These are phyloP conservation scores for Archilochus colubris DNA, from an alignment of 2,113 vertebrate genomes.

Conservation along the genomic window DNA sequence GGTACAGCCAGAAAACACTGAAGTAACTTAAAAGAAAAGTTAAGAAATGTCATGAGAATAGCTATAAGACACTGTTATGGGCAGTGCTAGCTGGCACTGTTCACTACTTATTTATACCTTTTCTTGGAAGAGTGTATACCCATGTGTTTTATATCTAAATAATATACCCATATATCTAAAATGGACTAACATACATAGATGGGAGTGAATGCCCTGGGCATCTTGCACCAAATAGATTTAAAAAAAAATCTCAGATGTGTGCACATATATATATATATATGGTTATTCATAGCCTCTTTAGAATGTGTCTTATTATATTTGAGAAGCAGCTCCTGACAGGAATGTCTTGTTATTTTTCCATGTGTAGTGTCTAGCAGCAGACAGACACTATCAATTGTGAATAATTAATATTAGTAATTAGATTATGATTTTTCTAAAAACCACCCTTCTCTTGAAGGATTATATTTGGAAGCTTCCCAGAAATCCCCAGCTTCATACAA, in stretches of 20 bases:
- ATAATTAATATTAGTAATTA: neutral
- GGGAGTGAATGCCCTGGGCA: neutral
- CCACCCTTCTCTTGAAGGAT: neutral
- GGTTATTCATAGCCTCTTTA: neutral
- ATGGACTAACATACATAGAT: neutral
- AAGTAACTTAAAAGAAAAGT: conserved; percentile 39
- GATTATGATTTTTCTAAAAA: neutral
- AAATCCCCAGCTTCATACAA: neutral
- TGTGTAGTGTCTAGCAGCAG: neutral
- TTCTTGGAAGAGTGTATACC: neutral
- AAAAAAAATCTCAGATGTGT: no score
- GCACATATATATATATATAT: neutral
- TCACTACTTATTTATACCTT: neutral
- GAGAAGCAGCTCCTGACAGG: neutral
- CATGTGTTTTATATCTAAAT: neutral
- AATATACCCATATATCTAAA: neutral
- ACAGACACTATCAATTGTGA: neutral
- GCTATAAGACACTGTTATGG: neutral
- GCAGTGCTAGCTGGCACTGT: neutral
- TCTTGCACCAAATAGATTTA: neutral
- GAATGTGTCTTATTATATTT: neutral
- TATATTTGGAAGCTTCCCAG: neutral
- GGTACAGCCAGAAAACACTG: neutral
- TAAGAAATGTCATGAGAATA: conserved; percentile 5
- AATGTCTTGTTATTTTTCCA: neutral